These are phyloP conservation scores for Philereme vetulata DNA, from an alignment of 2,888 invertebrate genomes.

Conservation along the genomic window DNA sequence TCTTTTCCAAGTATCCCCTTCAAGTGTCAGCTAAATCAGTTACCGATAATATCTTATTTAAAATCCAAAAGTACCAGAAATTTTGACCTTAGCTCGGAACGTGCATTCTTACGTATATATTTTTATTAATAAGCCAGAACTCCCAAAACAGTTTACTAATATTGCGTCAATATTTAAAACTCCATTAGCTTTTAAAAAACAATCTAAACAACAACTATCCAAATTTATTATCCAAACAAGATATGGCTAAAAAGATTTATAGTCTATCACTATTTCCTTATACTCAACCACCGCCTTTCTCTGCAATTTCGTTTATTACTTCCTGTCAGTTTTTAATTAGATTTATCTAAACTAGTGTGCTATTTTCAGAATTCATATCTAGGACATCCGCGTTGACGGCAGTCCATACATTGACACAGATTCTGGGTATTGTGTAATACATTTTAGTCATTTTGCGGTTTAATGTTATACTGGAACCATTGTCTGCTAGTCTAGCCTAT, in stretches of 20 bases:
- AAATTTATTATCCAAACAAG: constrained; percentile 20
- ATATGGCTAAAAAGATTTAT: constrained; percentile 19
- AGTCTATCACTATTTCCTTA: constrained; percentile 23
- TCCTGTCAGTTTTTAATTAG: constrained; percentile 34
- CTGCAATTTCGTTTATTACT: constrained; percentile 36
- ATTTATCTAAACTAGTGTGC: constrained; percentile 21
- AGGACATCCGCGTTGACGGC: constrained; percentile 15
- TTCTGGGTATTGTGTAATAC: constrained; percentile 10
- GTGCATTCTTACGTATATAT: no score
- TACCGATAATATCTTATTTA: no score
- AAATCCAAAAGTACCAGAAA: no score
- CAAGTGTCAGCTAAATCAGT: no score
- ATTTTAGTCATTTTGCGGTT: constrained; percentile 2
- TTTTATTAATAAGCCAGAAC: no score
- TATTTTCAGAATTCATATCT: constrained; percentile 19
- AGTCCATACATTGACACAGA: constrained; percentile 6
- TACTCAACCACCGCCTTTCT: constrained; percentile 31
- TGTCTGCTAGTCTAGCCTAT: background rate
- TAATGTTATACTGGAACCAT: background rate
- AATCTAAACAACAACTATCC: constrained; percentile 10
- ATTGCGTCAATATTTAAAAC: background rate
- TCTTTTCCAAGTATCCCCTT: no score
- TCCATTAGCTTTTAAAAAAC: constrained; percentile 14
- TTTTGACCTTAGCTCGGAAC: no score
- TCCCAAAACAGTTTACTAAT: no score